A percentile compares a stretch with the other conserved stretches of the same genome.
Conservation (phyloP, 2,888 invertebrate genomes). For the Miltochrista miniata region DNA sequence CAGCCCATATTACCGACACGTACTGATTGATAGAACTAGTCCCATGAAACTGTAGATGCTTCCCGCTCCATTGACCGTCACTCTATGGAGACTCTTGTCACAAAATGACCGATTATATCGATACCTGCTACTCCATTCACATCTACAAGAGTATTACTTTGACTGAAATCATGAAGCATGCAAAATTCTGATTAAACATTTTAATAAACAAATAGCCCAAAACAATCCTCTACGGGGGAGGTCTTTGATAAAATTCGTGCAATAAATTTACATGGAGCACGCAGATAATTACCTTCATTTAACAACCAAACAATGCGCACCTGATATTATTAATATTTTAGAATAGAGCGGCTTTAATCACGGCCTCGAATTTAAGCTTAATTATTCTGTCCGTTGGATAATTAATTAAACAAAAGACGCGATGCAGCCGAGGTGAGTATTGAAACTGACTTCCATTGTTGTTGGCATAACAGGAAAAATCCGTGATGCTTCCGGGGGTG, state of each 20-base stretch:
- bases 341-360: slow-evolving; percentile 62
- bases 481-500: slow-evolving; percentile 63
- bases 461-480: slow-evolving; percentile 75
- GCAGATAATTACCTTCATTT: slow-evolving; percentile 60
- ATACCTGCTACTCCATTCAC: slow-evolving; percentile 47
- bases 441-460: slow-evolving; percentile 68
- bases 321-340: slow-evolving; percentile 67
- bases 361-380: slow-evolving; percentile 66
- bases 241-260: slow-evolving; percentile 49
- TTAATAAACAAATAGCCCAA: slow-evolving; percentile 45
- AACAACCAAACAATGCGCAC: slow-evolving; percentile 64
- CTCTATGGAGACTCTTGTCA: slow-evolving; percentile 62
- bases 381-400: slow-evolving; percentile 75
- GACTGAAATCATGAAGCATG: slow-evolving; percentile 40
- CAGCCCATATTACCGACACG: slow-evolving; percentile 67
- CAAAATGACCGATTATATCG: slow-evolving; percentile 62
- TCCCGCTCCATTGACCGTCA: slow-evolving; percentile 53
- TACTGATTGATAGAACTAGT: slow-evolving; percentile 75
- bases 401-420: slow-evolving; percentile 78
- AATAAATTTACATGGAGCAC: slow-evolving; percentile 54
- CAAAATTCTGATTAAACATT: slow-evolving; percentile 34
- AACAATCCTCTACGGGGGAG: slow-evolving; percentile 44
- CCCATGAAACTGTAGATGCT: slow-evolving; percentile 57
- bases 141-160: slow-evolving; percentile 32
- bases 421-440: slow-evolving; percentile 62